Conservation (phyloP, 2,113 vertebrate genomes). For the Podocnemis expansa region DNA sequence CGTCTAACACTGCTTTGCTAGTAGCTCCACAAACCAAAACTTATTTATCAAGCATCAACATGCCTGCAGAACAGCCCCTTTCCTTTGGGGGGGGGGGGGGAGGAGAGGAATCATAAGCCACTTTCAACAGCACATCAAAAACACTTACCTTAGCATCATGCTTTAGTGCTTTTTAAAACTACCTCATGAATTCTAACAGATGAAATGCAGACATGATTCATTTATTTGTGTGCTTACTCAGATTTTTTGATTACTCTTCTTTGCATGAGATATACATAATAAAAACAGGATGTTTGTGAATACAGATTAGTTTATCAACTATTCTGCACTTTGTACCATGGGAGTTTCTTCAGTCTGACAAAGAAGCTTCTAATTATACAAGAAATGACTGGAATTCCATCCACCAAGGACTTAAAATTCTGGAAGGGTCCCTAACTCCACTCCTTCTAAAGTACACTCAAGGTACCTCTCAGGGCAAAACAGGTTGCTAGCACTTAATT, state of each 20-base stretch:
- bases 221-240: neutral
- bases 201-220: neutral
- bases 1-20: neutral
- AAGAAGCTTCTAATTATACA: neutral
- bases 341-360: neutral
- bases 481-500: neutral
- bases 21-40: neutral
- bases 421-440: neutral
- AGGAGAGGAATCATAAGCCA: accelerated
- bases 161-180: neutral
- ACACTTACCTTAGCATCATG: accelerated
- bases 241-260: neutral
- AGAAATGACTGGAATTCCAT: neutral
- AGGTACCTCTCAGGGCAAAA: too few species aligned
- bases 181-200: neutral
- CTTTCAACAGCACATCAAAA: accelerated
- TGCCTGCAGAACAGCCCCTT: neutral
- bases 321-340: neutral
- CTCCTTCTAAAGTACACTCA: neutral
- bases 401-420: neutral
- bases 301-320: neutral
- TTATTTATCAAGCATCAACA: accelerated
- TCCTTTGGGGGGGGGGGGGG: too few species aligned
- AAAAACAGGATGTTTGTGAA: neutral
- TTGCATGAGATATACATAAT: neutral